phyloP scores from a whole-genome alignment of 2,113 vertebrate genomes.

The Donacobius atricapilla region DNA sequence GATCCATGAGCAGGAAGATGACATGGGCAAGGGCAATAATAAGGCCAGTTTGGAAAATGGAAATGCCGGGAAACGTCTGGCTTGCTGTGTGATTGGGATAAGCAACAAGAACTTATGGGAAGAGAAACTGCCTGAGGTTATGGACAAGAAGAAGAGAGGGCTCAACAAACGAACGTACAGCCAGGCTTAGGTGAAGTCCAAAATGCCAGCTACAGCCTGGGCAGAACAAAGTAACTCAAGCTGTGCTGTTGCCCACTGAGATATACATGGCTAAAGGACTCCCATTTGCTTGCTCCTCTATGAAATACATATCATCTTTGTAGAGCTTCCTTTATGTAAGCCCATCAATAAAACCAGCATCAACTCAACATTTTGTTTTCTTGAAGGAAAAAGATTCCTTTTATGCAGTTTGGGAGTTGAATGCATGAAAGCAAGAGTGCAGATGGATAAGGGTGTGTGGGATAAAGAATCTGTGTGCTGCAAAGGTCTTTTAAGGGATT shows the following conservation, averaged over 20 bases:
- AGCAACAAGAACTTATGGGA: conserved; percentile 71
- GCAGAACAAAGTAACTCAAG: not conserved
- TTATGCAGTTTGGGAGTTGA: not conserved
- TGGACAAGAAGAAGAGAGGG: conserved; percentile 49
- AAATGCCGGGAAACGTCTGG: conserved; percentile 88
- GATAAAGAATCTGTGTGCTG: not conserved
- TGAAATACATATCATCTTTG: not conserved
- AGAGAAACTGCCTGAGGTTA: not conserved
- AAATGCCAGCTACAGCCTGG: not conserved
- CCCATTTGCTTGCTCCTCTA: not conserved
- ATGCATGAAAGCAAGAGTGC: not conserved
- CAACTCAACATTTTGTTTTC: not conserved
- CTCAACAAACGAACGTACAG: not conserved
- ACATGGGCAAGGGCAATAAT: conserved; percentile 85
- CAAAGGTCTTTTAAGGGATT: not conserved
- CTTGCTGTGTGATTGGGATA: conserved; percentile 87
- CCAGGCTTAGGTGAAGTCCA: not conserved
- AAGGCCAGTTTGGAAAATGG: conserved; percentile 84
- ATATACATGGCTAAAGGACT: not conserved
- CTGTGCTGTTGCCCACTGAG: not conserved
- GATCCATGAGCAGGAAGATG: conserved; percentile 85
- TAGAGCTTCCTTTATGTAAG: not conserved
- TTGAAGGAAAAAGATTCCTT: not conserved
- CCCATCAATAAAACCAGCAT: conserved; percentile 64
- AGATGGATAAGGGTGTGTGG: not conserved